These are phyloP conservation scores for Phrynocephalus forsythii DNA, from an alignment of 2,797 vertebrate genomes.

Conservation along the genomic window DNA sequence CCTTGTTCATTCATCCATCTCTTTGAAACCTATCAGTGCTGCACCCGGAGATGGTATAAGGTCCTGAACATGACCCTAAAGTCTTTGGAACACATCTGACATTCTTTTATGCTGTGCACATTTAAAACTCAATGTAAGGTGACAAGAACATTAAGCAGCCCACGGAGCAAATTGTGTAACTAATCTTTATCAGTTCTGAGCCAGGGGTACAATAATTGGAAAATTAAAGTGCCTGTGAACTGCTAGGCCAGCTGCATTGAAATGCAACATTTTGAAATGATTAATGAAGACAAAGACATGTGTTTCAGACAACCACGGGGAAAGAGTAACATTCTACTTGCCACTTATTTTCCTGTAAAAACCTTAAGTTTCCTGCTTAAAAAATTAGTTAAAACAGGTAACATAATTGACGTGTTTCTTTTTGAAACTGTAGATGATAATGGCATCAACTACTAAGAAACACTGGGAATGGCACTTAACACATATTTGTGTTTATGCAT, in stretches of 20 bases:
- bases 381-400: neutral
- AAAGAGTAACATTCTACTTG: conserved; percentile 44
- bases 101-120: conserved; percentile 58
- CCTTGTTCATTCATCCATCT: conserved; percentile 63
- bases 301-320: conserved; percentile 47
- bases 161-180: conserved; percentile 80
- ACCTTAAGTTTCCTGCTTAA: rapidly evolving
- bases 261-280: conserved; percentile 74
- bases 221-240: conserved; percentile 76
- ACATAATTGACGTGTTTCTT: conserved; percentile 39
- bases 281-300: conserved; percentile 84
- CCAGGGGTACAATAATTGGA: conserved; percentile 76
- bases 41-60: conserved; percentile 53
- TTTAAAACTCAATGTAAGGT: conserved; percentile 80
- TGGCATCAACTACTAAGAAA: neutral
- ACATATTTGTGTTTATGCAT: neutral
- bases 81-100: conserved; percentile 65
- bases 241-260: conserved; percentile 71
- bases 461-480: neutral
- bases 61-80: conserved; percentile 51
- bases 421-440: neutral
- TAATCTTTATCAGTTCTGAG: conserved; percentile 82
- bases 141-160: conserved; percentile 82
- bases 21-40: conserved; percentile 52
- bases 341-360: conserved; percentile 48